These are phyloP conservation scores for Capreolus pygargus DNA, from an alignment of 2,113 vertebrate species.

Conservation along the genomic window DNA sequence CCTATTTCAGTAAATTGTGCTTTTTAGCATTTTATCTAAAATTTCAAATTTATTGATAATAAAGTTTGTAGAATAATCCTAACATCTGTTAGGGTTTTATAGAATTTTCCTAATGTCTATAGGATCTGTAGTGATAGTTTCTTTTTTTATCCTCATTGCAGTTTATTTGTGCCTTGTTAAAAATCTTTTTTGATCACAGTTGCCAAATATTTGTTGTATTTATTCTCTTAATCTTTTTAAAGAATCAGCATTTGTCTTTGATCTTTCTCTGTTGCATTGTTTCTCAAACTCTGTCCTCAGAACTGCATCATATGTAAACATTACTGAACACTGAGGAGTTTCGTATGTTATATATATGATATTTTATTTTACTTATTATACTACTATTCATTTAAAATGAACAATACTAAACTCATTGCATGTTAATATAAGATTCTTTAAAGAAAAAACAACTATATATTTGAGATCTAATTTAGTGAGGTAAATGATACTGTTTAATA, in stretches of 20 bases:
- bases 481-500: background rate
- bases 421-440: constrained; percentile 13
- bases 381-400: background rate
- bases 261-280: background rate
- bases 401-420: background rate
- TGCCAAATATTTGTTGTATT: background rate
- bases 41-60: constrained; percentile 1
- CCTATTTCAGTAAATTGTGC: background rate
- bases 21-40: background rate
- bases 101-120: background rate
- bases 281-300: background rate
- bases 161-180: background rate
- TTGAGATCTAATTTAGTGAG: background rate
- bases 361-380: background rate
- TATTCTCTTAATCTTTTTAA: background rate
- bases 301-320: background rate
- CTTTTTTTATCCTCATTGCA: background rate
- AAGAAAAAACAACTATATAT: background rate
- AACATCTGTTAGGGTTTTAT: background rate
- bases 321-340: background rate
- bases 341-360: background rate
- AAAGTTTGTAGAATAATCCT: constrained; percentile 7
- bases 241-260: background rate
- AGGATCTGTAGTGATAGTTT: background rate
- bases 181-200: background rate